Evolutionary conservation across 2,888 invertebrate genomes (phyloP).

Genomic region (Frankliniella intonsa): DNA sequence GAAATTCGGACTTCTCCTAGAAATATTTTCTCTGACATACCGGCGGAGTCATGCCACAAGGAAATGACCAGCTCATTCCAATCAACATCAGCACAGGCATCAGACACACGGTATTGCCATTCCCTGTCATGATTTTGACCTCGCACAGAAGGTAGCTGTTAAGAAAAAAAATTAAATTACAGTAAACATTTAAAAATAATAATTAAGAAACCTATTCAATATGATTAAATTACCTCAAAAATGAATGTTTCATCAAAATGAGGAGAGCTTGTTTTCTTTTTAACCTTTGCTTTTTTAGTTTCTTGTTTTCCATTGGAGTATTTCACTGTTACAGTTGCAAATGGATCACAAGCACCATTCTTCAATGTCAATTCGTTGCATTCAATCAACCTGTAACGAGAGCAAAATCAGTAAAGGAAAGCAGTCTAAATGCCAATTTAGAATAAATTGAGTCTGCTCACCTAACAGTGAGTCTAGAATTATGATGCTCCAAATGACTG

Average conservation of each 20-base stretch:
- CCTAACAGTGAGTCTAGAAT: slow-evolving; percentile 49
- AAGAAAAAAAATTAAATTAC: slow-evolving; percentile 20
- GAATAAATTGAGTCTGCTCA: slow-evolving; percentile 38
- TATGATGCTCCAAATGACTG: slow-evolving; percentile 50
- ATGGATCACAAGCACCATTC: slow-evolving; percentile 88
- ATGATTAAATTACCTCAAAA: slow-evolving; percentile 55
- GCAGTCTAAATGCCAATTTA: not conserved
- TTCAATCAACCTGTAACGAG: slow-evolving; percentile 63
- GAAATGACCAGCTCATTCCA: slow-evolving; percentile 76
- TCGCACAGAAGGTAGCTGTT: slow-evolving; percentile 38
- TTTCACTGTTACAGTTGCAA: slow-evolving; percentile 72
- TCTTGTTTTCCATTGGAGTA: slow-evolving; percentile 77
- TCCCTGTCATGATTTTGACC: slow-evolving; percentile 39
- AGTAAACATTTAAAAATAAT: slow-evolving; percentile 3
- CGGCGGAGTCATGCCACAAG: slow-evolving; percentile 79
- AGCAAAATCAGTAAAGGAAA: not conserved
- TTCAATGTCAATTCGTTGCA: slow-evolving; percentile 84
- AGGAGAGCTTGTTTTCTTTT: slow-evolving; percentile 86
- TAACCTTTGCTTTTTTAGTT: slow-evolving; percentile 74
- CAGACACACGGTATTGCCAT: slow-evolving; percentile 9
- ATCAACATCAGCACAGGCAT: slow-evolving; percentile 52
- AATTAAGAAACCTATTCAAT: not conserved
- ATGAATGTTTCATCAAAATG: slow-evolving; percentile 83
- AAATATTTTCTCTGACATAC: slow-evolving; percentile 74
- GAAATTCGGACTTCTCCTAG: slow-evolving; percentile 82